A percentile compares a stretch with the other conserved stretches of the same genome.
phyloP scores from a whole-genome alignment of 2,113 vertebrate genomes.

The Garra rufa region DNA sequence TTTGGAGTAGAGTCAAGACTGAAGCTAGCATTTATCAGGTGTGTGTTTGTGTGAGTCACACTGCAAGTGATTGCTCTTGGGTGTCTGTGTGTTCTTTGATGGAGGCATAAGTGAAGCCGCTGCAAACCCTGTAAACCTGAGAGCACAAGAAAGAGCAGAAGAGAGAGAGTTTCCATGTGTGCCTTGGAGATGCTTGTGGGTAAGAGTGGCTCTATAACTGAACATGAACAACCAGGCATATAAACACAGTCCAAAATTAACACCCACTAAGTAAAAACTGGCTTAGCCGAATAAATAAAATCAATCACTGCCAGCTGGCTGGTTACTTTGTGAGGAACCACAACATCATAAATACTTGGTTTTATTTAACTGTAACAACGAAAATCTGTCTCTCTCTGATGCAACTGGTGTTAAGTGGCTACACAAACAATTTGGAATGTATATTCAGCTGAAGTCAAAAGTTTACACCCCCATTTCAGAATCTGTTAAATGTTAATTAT shows the following conservation, averaged over 20 bases:
- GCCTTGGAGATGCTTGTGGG: not conserved
- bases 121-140: not conserved
- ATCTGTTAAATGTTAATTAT: too few species aligned
- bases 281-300: not conserved
- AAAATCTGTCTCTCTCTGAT: not conserved
- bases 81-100: not conserved
- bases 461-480: too few species aligned
- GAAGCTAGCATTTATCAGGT: conserved; percentile 3
- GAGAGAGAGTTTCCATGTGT: not conserved
- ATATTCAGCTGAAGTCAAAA: too few species aligned
- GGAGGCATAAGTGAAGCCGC: not conserved
- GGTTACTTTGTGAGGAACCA: not conserved
- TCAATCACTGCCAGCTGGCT: not conserved
- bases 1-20: not conserved
- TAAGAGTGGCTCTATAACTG: not conserved
- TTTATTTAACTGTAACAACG: not conserved
- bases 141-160: not conserved
- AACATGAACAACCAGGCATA: not conserved
- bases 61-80: not conserved
- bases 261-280: not conserved
- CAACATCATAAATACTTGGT: not conserved
- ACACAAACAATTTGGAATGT: not conserved
- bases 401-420: not conserved
- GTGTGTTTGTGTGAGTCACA: not conserved
- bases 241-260: not conserved